Base-by-base conservation (phyloP, 2,888 invertebrate species). In the Drosophila anomelani region DNA sequence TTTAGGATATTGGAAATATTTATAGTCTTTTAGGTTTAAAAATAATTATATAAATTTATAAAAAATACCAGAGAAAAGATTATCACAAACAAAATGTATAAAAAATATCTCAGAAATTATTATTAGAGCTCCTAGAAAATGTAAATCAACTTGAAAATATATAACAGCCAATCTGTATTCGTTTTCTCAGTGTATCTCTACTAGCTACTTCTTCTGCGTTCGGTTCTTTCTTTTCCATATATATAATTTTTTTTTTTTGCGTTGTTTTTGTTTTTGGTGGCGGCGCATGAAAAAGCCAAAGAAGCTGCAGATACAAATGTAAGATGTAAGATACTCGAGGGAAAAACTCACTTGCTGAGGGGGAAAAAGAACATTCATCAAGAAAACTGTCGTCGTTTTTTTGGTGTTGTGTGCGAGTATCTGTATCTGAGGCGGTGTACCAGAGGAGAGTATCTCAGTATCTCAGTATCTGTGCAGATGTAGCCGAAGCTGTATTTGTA, bases 381-480 rank as follows among this genome's bases (percentile, higher is more conserved):
- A 89, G 86, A 88, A 88, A 88, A 88, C 82, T 88, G 87, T 88
- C 89, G 81, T 88, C 84, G 86, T 88, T 84, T 87, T 85, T 57
- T 67, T 62, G 20, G 59, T 29, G 36, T 47, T 59, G 29, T 23
- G 63, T 47, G 13, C 36, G 15, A 36, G 58, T 59, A 51, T 59
- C 38, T 59, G 49, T 59, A 59, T 29, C 49, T 59, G 13, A 17
- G 47, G 12, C 58, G 23, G n/a, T 73, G 46, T 51, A 20, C 32
- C 49, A 13, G 32, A 51, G 20, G 34, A 36, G 51, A 36, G 51
- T 34, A 51, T 51, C 34, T 51, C 15, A 6, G 51, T 51, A 20
- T 38, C n/a, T 59, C 26, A 26, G 41, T 64, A 38, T 47, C 41
- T 71, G 32, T 34, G 39, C 57, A 39, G 20, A 20, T 55, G 60